Conservation (phyloP, 2,888 invertebrate genomes). For the Ctenicera cuprea region DNA sequence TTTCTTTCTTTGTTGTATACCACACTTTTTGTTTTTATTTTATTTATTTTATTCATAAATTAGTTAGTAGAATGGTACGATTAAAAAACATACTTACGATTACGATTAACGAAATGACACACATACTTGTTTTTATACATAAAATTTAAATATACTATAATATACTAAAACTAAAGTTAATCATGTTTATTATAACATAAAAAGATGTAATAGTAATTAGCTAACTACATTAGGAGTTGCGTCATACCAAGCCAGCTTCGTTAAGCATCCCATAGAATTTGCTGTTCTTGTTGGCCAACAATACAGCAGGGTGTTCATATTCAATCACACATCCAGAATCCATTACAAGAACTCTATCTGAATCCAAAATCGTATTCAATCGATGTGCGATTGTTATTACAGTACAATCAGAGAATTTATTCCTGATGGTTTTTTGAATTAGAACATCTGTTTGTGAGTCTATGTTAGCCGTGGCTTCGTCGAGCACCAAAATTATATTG, state of each 20-base stretch:
- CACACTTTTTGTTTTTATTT: too few species aligned
- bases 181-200: too few species aligned
- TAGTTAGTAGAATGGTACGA: too few species aligned
- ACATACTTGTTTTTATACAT: too few species aligned
- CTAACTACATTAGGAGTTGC: too few species aligned
- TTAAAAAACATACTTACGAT: too few species aligned
- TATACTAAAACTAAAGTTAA: too few species aligned
- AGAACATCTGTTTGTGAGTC: constrained; percentile 84
- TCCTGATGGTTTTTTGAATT: constrained; percentile 84
- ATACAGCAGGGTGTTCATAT: constrained; percentile 82
- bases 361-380: constrained; percentile 88
- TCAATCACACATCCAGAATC: constrained; percentile 84
- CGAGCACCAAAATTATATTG: constrained; percentile 64
- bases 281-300: constrained; percentile 77
- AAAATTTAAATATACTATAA: too few species aligned
- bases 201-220: too few species aligned
- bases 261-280: constrained; percentile 81
- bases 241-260: constrained; percentile 77
- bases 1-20: too few species aligned
- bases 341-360: constrained; percentile 86
- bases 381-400: constrained; percentile 89
- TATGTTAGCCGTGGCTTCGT: constrained; percentile 88
- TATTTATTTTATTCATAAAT: too few species aligned
- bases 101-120: too few species aligned
- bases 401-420: constrained; percentile 83